phyloP scores from a whole-genome alignment of 1,140 invertebrate species.

The Drosophila varians region DNA sequence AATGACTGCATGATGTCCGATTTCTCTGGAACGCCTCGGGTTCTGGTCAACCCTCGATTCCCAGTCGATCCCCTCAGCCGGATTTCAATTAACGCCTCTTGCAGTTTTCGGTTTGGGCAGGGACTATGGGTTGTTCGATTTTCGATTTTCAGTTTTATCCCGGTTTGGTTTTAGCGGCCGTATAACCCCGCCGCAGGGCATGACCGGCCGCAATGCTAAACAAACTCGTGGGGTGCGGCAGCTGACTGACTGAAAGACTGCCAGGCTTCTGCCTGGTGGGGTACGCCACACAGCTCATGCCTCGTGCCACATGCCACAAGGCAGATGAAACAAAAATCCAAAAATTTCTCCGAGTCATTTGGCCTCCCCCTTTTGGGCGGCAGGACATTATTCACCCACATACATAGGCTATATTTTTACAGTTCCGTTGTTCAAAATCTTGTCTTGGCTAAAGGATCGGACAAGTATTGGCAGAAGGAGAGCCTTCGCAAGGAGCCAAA shows the following conservation, averaged over 20 bases:
- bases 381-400: slow-evolving; percentile 19
- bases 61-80: slow-evolving; percentile 40
- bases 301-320: slow-evolving; percentile 1
- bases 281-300: slow-evolving; percentile 1
- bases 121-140: slow-evolving; percentile 5
- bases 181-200: slow-evolving; percentile 23
- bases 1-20: slow-evolving; percentile 68
- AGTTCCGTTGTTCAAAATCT: too few species aligned
- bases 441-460: too few species aligned
- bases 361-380: neutral
- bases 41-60: slow-evolving; percentile 14
- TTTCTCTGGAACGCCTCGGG: slow-evolving; percentile 12
- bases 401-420: neutral
- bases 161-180: slow-evolving; percentile 12
- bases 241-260: slow-evolving; percentile 21
- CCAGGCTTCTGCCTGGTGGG: neutral
- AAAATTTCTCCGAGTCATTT: slow-evolving; percentile 49
- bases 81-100: slow-evolving; percentile 71
- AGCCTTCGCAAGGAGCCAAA: too few species aligned
- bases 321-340: slow-evolving; percentile 38
- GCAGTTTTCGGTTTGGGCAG: slow-evolving; percentile 1
- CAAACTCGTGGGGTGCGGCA: slow-evolving; percentile 29
- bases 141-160: slow-evolving; percentile 5
- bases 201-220: slow-evolving; percentile 41
- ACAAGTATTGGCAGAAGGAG: too few species aligned